phyloP scores from a whole-genome alignment of 2,888 invertebrate genomes.

The Aphodius sticticus region DNA sequence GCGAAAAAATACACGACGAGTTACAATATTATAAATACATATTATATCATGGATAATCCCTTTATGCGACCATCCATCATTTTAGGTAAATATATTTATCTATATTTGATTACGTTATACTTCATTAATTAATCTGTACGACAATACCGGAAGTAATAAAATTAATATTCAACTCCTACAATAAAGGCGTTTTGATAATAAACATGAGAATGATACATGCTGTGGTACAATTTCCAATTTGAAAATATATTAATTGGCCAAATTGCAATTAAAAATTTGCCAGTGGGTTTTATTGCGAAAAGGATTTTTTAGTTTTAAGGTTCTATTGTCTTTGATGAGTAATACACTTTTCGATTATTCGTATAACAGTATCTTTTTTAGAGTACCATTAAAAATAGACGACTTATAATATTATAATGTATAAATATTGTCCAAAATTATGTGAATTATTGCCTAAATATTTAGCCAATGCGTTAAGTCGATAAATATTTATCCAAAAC shows the following conservation, averaged over 20 bases:
- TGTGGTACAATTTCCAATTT: not conserved
- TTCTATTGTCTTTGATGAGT: too few species aligned
- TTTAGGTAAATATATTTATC: not conserved
- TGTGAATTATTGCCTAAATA: not conserved
- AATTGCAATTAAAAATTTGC: not conserved
- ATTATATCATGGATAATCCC: not conserved
- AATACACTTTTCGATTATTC: too few species aligned
- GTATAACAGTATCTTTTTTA: not conserved
- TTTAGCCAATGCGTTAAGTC: not conserved
- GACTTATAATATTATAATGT: not conserved
- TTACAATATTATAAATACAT: not conserved
- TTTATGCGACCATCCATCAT: not conserved
- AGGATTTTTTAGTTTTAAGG: too few species aligned
- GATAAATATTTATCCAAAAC: not conserved
- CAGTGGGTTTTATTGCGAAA: too few species aligned
- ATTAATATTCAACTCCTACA: not conserved
- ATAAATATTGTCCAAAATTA: not conserved
- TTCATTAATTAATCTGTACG: not conserved
- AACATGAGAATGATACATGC: not conserved
- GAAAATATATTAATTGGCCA: not conserved
- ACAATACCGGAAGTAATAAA: not conserved
- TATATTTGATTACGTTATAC: not conserved
- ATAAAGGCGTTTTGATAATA: slow-evolving; percentile 10
- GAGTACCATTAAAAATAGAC: not conserved
- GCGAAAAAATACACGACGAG: not conserved